These are phyloP conservation scores for Gymnocheta viridis DNA, from an alignment of 2,888 invertebrate species.

Conservation along the genomic window DNA sequence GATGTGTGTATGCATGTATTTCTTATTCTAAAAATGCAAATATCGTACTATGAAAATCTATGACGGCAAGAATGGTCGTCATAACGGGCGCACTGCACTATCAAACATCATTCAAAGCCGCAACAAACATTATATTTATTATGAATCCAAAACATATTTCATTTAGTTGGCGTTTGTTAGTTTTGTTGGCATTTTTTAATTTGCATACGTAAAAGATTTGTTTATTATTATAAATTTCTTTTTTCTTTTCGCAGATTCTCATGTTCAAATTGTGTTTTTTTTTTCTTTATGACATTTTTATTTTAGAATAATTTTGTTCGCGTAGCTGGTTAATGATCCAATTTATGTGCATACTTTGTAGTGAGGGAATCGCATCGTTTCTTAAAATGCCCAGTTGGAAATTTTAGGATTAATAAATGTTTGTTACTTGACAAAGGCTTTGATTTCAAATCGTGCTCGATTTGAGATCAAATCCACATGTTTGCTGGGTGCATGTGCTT, in stretches of 20 bases:
- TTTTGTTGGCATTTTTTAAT: background rate
- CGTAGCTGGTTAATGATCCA: conserved; percentile 30
- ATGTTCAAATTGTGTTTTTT: conserved; percentile 18
- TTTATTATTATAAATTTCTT: conserved; percentile 32
- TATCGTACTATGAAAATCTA: conserved; percentile 2
- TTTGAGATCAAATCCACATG: background rate
- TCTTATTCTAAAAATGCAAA: conserved; percentile 5
- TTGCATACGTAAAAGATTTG: conserved; percentile 33
- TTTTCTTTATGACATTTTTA: conserved; percentile 24
- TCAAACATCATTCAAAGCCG: conserved; percentile 25
- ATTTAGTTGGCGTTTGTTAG: conserved; percentile 23
- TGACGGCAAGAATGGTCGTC: conserved; percentile 44
- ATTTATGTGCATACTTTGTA: conserved; percentile 26
- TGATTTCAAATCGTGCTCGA: background rate
- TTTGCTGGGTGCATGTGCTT: background rate
- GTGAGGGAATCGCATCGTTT: background rate
- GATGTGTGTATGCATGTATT: background rate
- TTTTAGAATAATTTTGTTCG: conserved; percentile 14
- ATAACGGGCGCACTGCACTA: conserved; percentile 18
- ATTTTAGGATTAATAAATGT: background rate
- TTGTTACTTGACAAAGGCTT: background rate
- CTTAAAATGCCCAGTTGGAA: background rate
- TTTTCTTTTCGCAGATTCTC: background rate
- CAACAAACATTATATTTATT: conserved; percentile 44
- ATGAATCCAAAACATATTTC: conserved; percentile 49